A percentile compares a stretch with the other conserved stretches of the same genome.
Evolutionary conservation across 1,140 invertebrate genomes (phyloP).

Genomic region (Aphis craccivora): DNA sequence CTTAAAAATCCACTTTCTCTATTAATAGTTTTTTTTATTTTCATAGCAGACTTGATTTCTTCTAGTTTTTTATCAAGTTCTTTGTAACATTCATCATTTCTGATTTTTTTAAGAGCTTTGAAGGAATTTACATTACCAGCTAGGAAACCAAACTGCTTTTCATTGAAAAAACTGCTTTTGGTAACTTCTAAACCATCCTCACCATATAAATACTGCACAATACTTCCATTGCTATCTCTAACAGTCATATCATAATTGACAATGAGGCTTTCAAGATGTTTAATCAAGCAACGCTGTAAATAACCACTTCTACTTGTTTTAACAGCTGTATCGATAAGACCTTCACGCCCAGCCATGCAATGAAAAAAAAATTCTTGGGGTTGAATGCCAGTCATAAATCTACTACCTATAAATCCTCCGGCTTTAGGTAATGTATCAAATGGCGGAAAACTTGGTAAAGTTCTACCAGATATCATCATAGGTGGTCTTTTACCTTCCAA

Average conservation of each 20-base stretch:
- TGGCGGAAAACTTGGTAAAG: conserved; percentile 89
- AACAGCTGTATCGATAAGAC: conserved; percentile 84
- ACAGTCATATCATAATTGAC: conserved; percentile 95
- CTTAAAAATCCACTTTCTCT: conserved; percentile 60
- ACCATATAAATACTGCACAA: conserved; percentile 97
- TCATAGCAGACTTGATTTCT: conserved; percentile 67
- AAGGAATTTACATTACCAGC: conserved; percentile 78
- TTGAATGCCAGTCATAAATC: conserved; percentile 96
- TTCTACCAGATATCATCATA: conserved; percentile 90
- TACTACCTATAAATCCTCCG: conserved; percentile 94
- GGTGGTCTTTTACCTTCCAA: conserved; percentile 97
- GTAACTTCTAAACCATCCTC: conserved; percentile 96
- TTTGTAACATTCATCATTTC: conserved; percentile 64
- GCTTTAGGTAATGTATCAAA: conserved; percentile 91
- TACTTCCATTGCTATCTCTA: conserved; percentile 89
- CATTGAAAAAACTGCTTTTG: conserved; percentile 84
- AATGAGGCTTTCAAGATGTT: conserved; percentile 94
- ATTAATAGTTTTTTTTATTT: background rate
- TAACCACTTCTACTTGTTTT: conserved; percentile 98
- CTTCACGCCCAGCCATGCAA: conserved; percentile 99
- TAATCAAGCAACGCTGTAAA: conserved; percentile 96
- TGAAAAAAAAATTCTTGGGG: conserved; percentile 99
- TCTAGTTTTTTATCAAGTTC: conserved; percentile 71
- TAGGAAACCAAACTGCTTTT: conserved; percentile 82
- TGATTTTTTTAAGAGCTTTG: conserved; percentile 41